phyloP scores from a whole-genome alignment of 2,113 vertebrate species.

The Myxocyprinus asiaticus region DNA sequence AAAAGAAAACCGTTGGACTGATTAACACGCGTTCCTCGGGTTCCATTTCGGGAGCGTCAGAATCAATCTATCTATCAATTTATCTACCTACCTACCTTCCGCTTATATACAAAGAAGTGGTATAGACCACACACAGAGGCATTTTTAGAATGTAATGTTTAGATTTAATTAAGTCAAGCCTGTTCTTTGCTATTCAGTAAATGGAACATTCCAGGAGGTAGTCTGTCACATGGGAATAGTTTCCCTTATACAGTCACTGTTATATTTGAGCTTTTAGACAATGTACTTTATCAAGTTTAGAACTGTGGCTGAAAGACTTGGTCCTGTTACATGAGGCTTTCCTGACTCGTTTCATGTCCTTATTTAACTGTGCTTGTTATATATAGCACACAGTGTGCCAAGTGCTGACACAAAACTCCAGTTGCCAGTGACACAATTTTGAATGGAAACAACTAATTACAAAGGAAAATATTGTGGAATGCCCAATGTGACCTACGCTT shows the following conservation, averaged over 20 bases:
- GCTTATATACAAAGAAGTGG: neutral
- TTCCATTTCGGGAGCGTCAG: conserved; percentile 67
- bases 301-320: conserved; percentile 57
- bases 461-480: conserved; percentile 51
- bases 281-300: conserved; percentile 70
- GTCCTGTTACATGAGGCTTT: conserved; percentile 75
- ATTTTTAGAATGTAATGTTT: conserved; percentile 11
- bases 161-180: conserved; percentile 38
- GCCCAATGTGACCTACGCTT: conserved; percentile 39
- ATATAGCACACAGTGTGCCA: conserved; percentile 69
- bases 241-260: conserved; percentile 74
- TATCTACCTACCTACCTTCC: too few species aligned
- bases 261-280: conserved; percentile 77
- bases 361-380: conserved; percentile 77
- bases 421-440: conserved; percentile 74
- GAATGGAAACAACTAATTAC: conserved; percentile 60
- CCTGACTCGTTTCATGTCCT: conserved; percentile 74
- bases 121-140: conserved; percentile 3
- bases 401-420: conserved; percentile 69
- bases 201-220: conserved; percentile 74
- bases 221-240: conserved; percentile 74
- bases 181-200: conserved; percentile 64
- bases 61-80: conserved; percentile 2
- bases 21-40: conserved; percentile 37
- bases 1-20: neutral